These are phyloP conservation scores for Cybosia mesomella DNA, from an alignment of 2,888 invertebrate species.

Conservation along the genomic window DNA sequence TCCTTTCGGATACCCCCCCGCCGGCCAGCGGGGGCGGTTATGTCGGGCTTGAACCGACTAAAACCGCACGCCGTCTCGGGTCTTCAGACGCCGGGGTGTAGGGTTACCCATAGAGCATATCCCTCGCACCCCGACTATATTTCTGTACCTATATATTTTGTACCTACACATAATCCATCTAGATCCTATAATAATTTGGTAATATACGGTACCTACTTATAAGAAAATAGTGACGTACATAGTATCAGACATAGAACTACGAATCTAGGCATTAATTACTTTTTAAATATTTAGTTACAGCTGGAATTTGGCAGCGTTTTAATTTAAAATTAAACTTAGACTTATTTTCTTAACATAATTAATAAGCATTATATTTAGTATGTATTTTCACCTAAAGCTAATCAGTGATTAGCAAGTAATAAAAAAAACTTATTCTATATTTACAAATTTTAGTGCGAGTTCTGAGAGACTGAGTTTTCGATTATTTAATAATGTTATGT, in stretches of 20 bases:
- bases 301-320: slow-evolving; percentile 1
- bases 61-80: too few species aligned
- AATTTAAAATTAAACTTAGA: not conserved
- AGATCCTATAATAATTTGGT: not conserved
- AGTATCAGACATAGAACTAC: not conserved
- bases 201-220: too few species aligned
- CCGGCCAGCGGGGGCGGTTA: too few species aligned
- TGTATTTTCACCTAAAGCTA: not conserved
- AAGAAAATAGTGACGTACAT: not conserved
- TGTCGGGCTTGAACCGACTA: too few species aligned
- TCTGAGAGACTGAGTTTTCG: not conserved
- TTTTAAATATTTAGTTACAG: slow-evolving; percentile 1
- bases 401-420: not conserved
- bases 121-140: too few species aligned
- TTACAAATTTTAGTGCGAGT: not conserved
- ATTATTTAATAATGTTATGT: not conserved
- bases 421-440: not conserved
- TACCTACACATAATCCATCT: too few species aligned
- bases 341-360: not conserved
- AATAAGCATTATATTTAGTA: not conserved
- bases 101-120: too few species aligned
- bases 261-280: not conserved
- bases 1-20: too few species aligned
- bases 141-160: too few species aligned
- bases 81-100: too few species aligned